Conservation (phyloP, 2,797 vertebrate species). For the Eidolon dupreanum region DNA sequence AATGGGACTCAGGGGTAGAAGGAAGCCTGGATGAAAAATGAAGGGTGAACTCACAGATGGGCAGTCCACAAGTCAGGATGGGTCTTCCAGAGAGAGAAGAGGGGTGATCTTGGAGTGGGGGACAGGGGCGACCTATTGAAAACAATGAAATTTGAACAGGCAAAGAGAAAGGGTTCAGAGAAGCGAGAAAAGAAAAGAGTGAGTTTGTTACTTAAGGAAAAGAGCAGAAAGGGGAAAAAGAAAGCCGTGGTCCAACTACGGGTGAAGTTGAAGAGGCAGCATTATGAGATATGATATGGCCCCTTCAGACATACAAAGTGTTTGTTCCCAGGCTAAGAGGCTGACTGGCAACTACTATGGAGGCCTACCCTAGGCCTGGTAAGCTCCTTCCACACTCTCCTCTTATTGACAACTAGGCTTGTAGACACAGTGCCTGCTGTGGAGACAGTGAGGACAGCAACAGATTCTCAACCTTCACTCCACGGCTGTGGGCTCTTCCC, state of each 20-base stretch:
- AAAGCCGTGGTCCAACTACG: neutral
- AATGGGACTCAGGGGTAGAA: neutral
- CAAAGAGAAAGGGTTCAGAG: neutral
- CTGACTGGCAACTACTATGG: neutral
- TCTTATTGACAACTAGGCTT: neutral
- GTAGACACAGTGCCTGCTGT: fast-evolving
- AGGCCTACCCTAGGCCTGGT: neutral
- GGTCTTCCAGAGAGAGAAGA: neutral
- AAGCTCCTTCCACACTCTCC: neutral
- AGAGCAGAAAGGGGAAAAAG: neutral
- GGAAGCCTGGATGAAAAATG: constrained; percentile 32
- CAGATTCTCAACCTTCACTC: neutral
- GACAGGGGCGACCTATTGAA: no score
- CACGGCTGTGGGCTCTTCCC: neutral
- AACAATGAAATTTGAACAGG: neutral
- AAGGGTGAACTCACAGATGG: constrained; percentile 5
- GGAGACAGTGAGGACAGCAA: neutral
- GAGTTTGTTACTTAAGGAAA: neutral
- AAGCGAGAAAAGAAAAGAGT: neutral
- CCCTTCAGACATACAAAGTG: neutral
- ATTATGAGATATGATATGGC: neutral
- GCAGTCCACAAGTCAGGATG: neutral
- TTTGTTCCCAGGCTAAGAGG: neutral
- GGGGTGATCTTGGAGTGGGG: no score
- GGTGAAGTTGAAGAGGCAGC: neutral